phyloP scores from a whole-genome alignment of 2,888 invertebrate species.

The Oscheius onirici region DNA sequence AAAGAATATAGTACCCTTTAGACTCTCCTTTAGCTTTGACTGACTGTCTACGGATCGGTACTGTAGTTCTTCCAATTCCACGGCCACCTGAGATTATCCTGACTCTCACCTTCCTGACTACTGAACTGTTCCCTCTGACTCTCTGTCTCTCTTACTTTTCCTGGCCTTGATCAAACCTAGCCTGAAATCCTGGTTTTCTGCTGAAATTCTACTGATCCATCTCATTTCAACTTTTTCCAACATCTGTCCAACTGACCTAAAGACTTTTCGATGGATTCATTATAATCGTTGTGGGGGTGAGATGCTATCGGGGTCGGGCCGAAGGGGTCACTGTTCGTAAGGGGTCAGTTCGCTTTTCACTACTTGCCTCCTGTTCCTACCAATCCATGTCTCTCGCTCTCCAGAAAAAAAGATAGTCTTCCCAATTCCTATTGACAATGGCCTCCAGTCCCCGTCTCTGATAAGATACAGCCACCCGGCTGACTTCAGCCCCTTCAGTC shows the following conservation, averaged over 20 bases:
- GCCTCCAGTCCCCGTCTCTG: slow-evolving; percentile 28
- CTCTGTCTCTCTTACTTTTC: no score
- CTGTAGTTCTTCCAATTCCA: no score
- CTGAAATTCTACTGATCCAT: no score
- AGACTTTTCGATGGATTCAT: background rate
- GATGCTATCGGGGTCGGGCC: slow-evolving; percentile 1
- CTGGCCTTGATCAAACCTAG: no score
- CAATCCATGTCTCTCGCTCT: background rate
- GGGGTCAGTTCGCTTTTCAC: background rate
- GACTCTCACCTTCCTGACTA: no score
- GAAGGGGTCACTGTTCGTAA: background rate
- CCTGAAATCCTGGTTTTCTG: no score
- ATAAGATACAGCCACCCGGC: slow-evolving; percentile 22
- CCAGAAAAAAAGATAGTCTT: background rate
- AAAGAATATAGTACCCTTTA: no score
- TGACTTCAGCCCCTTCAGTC: background rate
- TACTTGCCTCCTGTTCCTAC: background rate
- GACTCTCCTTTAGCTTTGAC: no score
- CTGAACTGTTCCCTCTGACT: no score
- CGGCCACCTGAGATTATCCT: no score
- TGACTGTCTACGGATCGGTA: no score
- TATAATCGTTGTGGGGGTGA: background rate
- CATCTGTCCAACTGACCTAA: no score
- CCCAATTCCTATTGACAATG: slow-evolving; percentile 26
- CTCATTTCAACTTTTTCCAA: background rate